phyloP scores from a whole-genome alignment of 2,888 invertebrate genomes.

The Microplitis manilae region DNA sequence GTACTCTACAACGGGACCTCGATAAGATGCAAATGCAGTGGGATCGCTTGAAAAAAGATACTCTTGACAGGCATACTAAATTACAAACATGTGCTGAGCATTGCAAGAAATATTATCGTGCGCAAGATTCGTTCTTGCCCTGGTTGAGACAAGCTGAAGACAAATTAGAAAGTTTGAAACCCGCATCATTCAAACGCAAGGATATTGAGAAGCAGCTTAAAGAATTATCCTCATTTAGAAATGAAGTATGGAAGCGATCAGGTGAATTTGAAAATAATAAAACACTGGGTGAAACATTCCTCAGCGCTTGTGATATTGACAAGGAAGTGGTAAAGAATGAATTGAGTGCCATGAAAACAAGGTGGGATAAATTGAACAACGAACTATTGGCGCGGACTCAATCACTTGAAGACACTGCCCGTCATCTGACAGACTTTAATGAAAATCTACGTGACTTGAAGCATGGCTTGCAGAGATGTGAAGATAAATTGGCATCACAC shows the following conservation, averaged over 20 bases:
- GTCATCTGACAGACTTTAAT: constrained; percentile 86
- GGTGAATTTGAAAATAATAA: constrained; percentile 94
- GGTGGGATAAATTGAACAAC: constrained; percentile 94
- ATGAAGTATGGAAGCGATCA: constrained; percentile 94
- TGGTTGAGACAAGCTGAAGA: constrained; percentile 93
- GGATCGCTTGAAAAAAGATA: constrained; percentile 92
- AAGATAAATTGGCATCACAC: constrained; percentile 85
- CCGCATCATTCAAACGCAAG: constrained; percentile 86
- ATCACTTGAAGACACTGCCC: constrained; percentile 86
- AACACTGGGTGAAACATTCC: constrained; percentile 89
- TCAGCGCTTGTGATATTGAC: constrained; percentile 90
- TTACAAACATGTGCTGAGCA: constrained; percentile 90
- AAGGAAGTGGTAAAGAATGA: constrained; percentile 91
- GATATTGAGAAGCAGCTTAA: constrained; percentile 91
- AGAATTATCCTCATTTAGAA: constrained; percentile 90
- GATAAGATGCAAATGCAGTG: constrained; percentile 92
- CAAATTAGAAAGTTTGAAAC: constrained; percentile 83
- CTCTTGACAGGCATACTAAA: constrained; percentile 87
- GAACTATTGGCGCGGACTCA: constrained; percentile 84
- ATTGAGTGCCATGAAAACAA: constrained; percentile 84
- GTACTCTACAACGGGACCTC: constrained; percentile 82
- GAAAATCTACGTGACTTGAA: constrained; percentile 90
- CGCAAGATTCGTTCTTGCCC: constrained; percentile 87
- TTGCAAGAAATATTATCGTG: constrained; percentile 90
- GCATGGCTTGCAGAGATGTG: constrained; percentile 88